Evolutionary conservation across 2,888 invertebrate species (phyloP).

Genomic region (Drosophila meridiana): DNA sequence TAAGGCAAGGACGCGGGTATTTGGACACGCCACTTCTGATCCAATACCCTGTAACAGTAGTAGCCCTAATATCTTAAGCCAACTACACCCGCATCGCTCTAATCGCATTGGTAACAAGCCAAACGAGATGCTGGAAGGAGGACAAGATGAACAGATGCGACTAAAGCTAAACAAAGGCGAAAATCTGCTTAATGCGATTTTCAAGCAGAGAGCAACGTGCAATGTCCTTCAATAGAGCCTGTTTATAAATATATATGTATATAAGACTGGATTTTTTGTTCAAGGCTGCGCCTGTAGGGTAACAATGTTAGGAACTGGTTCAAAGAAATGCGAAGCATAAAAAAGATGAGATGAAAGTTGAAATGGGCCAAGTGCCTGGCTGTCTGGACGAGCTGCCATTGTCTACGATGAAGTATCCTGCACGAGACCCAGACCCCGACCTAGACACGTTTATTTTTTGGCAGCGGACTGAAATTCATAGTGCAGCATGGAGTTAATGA

Average conservation of each 20-base stretch:
- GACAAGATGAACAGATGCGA: constrained; percentile 39
- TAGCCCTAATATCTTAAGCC: constrained; percentile 28
- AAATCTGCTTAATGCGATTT: constrained; percentile 75
- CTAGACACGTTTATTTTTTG: constrained; percentile 54
- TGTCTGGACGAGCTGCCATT: constrained; percentile 65
- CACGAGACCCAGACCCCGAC: constrained; percentile 21
- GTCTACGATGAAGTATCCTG: constrained; percentile 65
- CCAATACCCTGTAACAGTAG: constrained; percentile 45
- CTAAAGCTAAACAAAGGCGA: constrained; percentile 52
- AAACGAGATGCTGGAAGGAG: constrained; percentile 37
- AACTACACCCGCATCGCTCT: constrained; percentile 32
- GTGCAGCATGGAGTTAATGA: constrained; percentile 71
- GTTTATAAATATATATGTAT: constrained; percentile 5
- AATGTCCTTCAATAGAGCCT: constrained; percentile 26
- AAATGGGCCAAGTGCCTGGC: constrained; percentile 62
- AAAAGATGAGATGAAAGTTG: constrained; percentile 15
- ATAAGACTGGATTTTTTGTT: constrained; percentile 42
- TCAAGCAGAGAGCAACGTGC: constrained; percentile 68
- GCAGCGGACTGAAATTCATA: constrained; percentile 60
- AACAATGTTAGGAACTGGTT: constrained; percentile 65
- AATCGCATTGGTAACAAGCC: constrained; percentile 47
- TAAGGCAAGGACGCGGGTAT: background rate
- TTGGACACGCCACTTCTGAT: constrained; percentile 46
- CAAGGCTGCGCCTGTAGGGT: constrained; percentile 55
- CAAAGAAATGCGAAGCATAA: constrained; percentile 42